Base-by-base conservation (phyloP, 2,797 vertebrate genomes). In the Spinibarbus caldwelli region DNA sequence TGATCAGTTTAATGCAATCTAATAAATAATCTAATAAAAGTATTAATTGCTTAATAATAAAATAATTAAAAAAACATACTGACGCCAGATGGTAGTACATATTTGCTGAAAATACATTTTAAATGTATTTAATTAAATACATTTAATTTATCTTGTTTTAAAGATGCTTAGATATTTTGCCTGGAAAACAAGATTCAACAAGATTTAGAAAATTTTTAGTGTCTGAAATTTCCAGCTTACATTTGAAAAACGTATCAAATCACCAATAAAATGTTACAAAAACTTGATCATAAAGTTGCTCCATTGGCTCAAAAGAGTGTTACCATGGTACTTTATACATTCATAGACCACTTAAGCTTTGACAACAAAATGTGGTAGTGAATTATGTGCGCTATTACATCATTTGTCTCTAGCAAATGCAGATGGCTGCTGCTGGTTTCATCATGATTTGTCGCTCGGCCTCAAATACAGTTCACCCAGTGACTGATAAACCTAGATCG, bases 401-500 rank as follows among this genome's bases (percentile, higher is more conserved):
- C 7, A 83, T 83, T 64, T 45, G 49, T 82, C 80, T 82, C 26
- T 36, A 67, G 19, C 34, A 72, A 72, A 72, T 3, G 52, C 52
- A 72, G 43, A 67, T 45, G 41, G 19, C 78, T 47, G 78, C 70
- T 23, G 23, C n/a, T 45, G 41, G 71, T 36, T 76, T 82, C 52
- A n/a, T 73, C 54, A 26, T 47, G 57, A 76, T 83, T 70, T 52
- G 49, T 14, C 1, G 10, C 21, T 47, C 10, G 2, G 19, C 49
- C n/a, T 62, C 34, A 75, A n/a, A 75, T 17, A 34, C 21, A 10
- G 14, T 67, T 84, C 45, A 77, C 72, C 82, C 72, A 84, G 62
- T 67, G 82, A 83, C 72, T 84, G 82, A 77, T 68, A 84, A 84
- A 84, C 82, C 73, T 54, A 15, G 26, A 47, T 78, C 38, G 21